Conservation (phyloP, 2,113 vertebrate species). For the Chunga burmeisteri region DNA sequence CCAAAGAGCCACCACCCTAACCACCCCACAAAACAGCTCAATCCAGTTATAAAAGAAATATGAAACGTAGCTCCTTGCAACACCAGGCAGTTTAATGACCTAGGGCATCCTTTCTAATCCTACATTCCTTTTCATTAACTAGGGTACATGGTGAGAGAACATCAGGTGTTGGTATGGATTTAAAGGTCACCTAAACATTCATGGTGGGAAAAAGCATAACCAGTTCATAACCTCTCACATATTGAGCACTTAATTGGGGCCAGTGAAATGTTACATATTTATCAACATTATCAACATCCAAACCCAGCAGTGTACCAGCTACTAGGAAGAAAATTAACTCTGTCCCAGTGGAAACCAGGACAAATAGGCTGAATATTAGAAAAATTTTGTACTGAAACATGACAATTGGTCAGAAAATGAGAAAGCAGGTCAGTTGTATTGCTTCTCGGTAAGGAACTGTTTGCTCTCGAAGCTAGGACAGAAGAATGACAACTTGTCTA, state of each 20-base stretch:
- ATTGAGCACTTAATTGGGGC: neutral
- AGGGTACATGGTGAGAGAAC: neutral
- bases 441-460: neutral
- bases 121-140: neutral
- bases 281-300: too few species aligned
- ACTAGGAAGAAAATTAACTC: too few species aligned
- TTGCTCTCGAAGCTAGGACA: neutral
- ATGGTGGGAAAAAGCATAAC: neutral
- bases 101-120: neutral
- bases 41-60: neutral
- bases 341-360: too few species aligned
- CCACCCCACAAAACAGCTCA: rapidly evolving
- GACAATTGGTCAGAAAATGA: neutral
- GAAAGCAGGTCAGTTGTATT: neutral
- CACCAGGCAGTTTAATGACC: neutral
- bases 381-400: neutral
- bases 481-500: neutral
- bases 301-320: too few species aligned
- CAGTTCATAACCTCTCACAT: neutral
- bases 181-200: neutral
- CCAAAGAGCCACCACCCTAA: rapidly evolving
- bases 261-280: neutral
- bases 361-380: neutral
- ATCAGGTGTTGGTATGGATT: neutral
- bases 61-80: neutral